Conservation (phyloP, 1,140 invertebrate species). For the Penaeus vannamei region DNA sequence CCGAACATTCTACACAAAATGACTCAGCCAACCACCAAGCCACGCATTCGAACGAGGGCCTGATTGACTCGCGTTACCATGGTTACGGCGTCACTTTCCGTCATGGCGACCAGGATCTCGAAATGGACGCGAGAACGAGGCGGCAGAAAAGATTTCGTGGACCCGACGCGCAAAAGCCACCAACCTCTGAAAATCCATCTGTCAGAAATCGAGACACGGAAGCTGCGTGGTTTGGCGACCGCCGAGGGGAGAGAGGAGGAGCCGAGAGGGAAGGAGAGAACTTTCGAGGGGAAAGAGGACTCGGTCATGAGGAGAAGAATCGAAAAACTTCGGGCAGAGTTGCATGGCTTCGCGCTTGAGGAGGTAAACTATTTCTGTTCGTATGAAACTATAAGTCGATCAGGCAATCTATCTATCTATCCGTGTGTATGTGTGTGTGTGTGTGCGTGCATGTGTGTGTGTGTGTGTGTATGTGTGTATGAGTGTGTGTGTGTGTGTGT, state of each 20-base stretch:
- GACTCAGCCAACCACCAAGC: background rate
- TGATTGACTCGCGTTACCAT: slow-evolving; percentile 6
- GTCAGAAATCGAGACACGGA: background rate
- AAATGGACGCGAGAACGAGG: slow-evolving; percentile 54
- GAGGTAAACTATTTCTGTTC: slow-evolving; percentile 9
- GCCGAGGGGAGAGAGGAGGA: background rate
- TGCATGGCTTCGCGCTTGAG: slow-evolving; percentile 39
- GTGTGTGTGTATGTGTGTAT: no score
- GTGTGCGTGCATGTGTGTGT: no score
- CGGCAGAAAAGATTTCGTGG: slow-evolving; percentile 43
- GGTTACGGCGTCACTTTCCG: slow-evolving; percentile 24
- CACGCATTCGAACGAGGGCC: background rate
- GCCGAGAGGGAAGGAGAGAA: background rate
- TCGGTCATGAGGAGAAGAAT: slow-evolving; percentile 38
- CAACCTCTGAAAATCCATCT: slow-evolving; percentile 12
- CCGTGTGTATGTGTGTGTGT: no score
- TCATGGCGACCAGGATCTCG: slow-evolving; percentile 48
- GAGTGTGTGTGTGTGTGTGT: no score
- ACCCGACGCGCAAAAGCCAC: slow-evolving; percentile 41
- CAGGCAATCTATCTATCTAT: no score
- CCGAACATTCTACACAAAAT: background rate
- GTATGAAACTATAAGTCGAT: no score
- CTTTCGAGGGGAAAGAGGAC: slow-evolving; percentile 12
- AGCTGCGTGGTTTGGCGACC: slow-evolving; percentile 25
- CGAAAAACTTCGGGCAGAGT: slow-evolving; percentile 41